Conservation (phyloP, 2,113 vertebrate genomes). For the Epinephelus cyanopodus region DNA sequence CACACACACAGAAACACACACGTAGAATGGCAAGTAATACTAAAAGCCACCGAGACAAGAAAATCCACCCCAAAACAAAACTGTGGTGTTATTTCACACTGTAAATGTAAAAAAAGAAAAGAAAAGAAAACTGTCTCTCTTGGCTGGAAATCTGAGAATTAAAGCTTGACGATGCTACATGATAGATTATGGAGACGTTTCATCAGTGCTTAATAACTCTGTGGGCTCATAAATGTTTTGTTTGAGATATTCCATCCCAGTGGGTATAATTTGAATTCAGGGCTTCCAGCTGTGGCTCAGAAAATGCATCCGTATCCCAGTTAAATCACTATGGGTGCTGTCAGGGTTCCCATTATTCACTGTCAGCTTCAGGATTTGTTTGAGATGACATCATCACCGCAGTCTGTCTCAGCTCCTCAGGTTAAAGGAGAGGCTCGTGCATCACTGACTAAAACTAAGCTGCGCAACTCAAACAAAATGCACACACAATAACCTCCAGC, state of each 20-base stretch:
- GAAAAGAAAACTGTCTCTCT: neutral
- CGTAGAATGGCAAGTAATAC: neutral
- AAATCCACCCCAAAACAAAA: conserved; percentile 15
- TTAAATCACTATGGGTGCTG: conserved; percentile 18
- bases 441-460: no score
- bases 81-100: neutral
- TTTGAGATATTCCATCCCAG: conserved; percentile 27
- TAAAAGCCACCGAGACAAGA: conserved; percentile 6
- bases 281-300: conserved; percentile 53
- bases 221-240: conserved; percentile 15
- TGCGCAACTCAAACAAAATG: neutral
- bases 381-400: conserved; percentile 19
- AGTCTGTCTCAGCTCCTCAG: neutral
- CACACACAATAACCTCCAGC: neutral
- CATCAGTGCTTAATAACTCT: conserved; percentile 27
- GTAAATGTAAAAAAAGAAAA: neutral
- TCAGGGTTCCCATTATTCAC: conserved; percentile 35
- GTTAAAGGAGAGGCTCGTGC: neutral
- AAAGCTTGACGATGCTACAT: conserved; percentile 19
- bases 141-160: neutral
- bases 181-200: conserved; percentile 2
- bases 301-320: conserved; percentile 21
- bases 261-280: conserved; percentile 18
- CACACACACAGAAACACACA: neutral
- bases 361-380: conserved; percentile 18